Base-by-base conservation (phyloP, 2,888 invertebrate species). In the Drosophila acutilabella region DNA sequence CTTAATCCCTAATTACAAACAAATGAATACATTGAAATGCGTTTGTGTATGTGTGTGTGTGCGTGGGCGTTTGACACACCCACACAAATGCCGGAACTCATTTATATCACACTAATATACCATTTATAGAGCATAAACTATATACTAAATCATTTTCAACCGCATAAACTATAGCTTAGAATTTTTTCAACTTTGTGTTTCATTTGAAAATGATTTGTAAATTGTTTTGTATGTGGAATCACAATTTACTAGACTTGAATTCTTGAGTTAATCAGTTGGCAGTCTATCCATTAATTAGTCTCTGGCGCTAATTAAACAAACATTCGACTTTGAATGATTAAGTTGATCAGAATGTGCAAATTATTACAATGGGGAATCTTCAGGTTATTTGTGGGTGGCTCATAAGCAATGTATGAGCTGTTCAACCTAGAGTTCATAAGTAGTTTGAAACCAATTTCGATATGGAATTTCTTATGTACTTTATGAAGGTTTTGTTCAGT, bases 1-100 rank as follows among this genome's bases (percentile, higher is more conserved):
- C 72, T 89, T 86, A 86, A 89, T 89, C 88, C 85, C 89, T 86
- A 86, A 86, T 86, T 86, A 89, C 85, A 89, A 85, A 75, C 74
- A 78, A 89, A 88, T 88, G 80, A 81, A 85, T 88, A 79, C 68
- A 68, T 71, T 42, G 76, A 72, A 66, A 59, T 69, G 71, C 71
- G 65, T 48, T 47, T 69, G 71, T 76, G 65, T 48, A 47, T 7
- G 14, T 48, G 65, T 50, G 51, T 7, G 14, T 48, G 48, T n/a
- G 16, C 11, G 10, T 33, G 54, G 13, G 44, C 23, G 40, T 52
- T 2, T 42, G 40, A 40, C 41, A 41, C 41, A 41, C 30, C 26
- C 53, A 41, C 6, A 8, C 26, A 5, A 30, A 16, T 20, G 7
- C n/a, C 41, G 13, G 14, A 20, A 23, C 26, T 42, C 41, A 53